phyloP scores from a whole-genome alignment of 2,797 vertebrate species.

The Sebastes itinus region DNA sequence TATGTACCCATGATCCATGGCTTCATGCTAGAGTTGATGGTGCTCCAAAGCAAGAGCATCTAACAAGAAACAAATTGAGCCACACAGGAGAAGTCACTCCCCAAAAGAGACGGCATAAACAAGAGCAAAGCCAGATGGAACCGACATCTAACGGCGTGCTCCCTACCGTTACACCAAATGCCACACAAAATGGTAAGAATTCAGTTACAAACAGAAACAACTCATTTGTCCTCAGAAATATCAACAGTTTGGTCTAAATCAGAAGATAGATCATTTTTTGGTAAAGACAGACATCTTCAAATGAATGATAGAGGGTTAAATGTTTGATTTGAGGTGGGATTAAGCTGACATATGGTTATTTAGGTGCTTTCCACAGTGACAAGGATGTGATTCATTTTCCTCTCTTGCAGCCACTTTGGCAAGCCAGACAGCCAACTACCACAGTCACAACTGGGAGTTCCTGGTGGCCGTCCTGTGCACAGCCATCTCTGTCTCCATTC shows the following conservation, averaged over 20 bases:
- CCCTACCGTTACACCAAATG: background rate
- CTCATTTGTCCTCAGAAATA: background rate
- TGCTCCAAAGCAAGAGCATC: slow-evolving; percentile 5
- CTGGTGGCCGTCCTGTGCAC: slow-evolving; percentile 85
- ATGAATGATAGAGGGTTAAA: background rate
- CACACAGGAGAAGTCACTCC: slow-evolving; percentile 22
- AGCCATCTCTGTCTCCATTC: slow-evolving; percentile 84
- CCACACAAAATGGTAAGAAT: slow-evolving; percentile 63
- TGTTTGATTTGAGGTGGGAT: background rate
- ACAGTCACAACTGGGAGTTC: slow-evolving; percentile 85
- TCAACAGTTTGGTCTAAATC: background rate
- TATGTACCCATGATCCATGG: background rate
- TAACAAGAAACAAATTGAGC: slow-evolving; percentile 23
- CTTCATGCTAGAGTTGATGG: slow-evolving; percentile 27
- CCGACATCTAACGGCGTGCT: background rate
- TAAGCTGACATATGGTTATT: background rate
- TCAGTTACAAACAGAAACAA: background rate
- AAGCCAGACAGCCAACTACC: background rate
- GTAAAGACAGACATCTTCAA: background rate
- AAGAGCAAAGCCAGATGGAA: slow-evolving; percentile 59
- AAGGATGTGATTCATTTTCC: background rate
- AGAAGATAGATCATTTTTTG: background rate
- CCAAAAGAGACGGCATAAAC: slow-evolving; percentile 20
- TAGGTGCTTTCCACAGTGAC: slow-evolving; percentile 5
- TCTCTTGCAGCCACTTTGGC: slow-evolving; percentile 71